Percentiles rank a stretch among this genome's conserved stretches.
phyloP scores from a whole-genome alignment of 2,888 invertebrate genomes.

The Drosophila subsilvestris region DNA sequence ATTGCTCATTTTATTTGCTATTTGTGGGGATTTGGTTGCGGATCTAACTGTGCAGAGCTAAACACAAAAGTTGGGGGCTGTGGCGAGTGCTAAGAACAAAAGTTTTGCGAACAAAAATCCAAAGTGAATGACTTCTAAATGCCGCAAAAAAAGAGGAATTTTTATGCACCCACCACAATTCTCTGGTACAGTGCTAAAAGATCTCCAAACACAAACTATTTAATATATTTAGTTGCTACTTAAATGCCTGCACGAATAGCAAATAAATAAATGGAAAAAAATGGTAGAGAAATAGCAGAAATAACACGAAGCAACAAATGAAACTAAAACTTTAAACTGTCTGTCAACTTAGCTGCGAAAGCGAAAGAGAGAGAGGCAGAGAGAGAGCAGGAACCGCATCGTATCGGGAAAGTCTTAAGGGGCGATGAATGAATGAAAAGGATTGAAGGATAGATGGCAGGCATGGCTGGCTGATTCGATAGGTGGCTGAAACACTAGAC shows the following conservation, averaged over 20 bases:
- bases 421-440: not conserved
- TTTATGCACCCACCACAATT: conserved; percentile 14
- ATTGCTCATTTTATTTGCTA: conserved; percentile 62
- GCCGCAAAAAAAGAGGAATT: conserved; percentile 62
- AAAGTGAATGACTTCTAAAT: conserved; percentile 72
- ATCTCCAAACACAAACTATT: not conserved
- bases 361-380: not conserved
- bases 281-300: not conserved
- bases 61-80: not conserved
- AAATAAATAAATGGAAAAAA: not conserved
- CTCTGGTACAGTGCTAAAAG: not conserved
- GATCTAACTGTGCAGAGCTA: too few relatives aligned
- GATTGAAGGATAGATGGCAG: not conserved
- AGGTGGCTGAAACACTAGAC: not conserved
- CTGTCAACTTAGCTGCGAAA: conserved; percentile 27
- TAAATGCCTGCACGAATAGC: not conserved
- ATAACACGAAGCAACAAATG: conserved; percentile 4
- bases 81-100: conserved; percentile 1
- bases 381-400: not conserved
- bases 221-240: not conserved
- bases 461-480: not conserved
- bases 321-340: conserved; percentile 40
- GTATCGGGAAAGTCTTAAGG: too few relatives aligned
- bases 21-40: not conserved
- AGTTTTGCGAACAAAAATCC: conserved; percentile 25